These are phyloP conservation scores for Lucinisca nassula DNA, from an alignment of 2,888 invertebrate genomes.

Conservation along the genomic window DNA sequence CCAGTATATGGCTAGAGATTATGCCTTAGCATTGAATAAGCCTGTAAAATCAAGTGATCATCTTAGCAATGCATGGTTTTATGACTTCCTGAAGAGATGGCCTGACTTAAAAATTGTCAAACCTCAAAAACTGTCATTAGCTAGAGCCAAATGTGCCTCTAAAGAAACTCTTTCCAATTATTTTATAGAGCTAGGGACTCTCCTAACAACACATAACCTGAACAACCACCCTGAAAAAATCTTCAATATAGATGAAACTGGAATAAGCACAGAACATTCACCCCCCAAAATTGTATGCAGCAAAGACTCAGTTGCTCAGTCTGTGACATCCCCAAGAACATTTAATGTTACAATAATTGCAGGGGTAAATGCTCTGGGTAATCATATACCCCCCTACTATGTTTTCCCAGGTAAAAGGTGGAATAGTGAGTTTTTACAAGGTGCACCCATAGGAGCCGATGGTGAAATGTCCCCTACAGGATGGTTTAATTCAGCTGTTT, in stretches of 20 bases:
- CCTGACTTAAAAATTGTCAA: constrained; percentile 38
- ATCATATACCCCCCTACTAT: constrained; percentile 44
- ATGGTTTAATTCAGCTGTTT: constrained; percentile 48
- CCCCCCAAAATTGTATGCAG: constrained; percentile 34
- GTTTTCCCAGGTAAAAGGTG: constrained; percentile 47
- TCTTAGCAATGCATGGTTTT: constrained; percentile 53
- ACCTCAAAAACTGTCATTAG: constrained; percentile 36
- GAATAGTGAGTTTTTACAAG: constrained; percentile 33
- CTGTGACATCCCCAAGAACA: constrained; percentile 35
- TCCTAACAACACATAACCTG: constrained; percentile 23
- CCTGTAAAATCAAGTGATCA: not conserved
- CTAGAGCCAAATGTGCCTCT: constrained; percentile 46
- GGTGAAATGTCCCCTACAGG: constrained; percentile 50
- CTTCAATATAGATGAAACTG: constrained; percentile 58
- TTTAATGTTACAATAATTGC: constrained; percentile 43
- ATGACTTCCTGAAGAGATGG: constrained; percentile 41
- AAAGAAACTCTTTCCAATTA: constrained; percentile 25
- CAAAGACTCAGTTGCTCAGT: constrained; percentile 35
- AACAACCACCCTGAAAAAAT: constrained; percentile 41
- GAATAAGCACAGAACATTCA: constrained; percentile 45
- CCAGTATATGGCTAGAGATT: constrained; percentile 43
- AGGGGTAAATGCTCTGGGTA: constrained; percentile 41
- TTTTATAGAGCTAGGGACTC: constrained; percentile 37
- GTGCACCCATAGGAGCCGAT: constrained; percentile 40
- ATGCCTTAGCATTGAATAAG: constrained; percentile 31